These are phyloP conservation scores for Myotis planiceps DNA, from an alignment of 2,797 vertebrate species.

Conservation along the genomic window DNA sequence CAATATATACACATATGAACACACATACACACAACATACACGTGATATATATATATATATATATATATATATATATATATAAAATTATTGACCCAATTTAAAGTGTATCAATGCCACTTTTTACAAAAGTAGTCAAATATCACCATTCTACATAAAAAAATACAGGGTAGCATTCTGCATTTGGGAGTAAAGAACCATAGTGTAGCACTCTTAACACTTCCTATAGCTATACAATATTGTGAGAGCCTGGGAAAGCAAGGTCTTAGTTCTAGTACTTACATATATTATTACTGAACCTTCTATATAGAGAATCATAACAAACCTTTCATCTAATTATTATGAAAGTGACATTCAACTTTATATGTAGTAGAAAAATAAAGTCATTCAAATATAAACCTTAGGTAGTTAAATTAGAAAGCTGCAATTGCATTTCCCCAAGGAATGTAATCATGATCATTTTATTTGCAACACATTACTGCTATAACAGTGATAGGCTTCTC, in stretches of 20 bases:
- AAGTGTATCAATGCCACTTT: neutral
- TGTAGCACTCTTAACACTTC: neutral
- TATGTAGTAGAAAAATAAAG: slow-evolving; percentile 27
- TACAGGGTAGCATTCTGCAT: neutral
- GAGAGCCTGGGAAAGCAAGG: neutral
- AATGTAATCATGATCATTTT: slow-evolving; percentile 66
- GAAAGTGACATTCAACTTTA: slow-evolving; percentile 2
- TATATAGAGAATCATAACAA: neutral
- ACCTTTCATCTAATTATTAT: slow-evolving; percentile 46
- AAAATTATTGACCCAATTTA: neutral
- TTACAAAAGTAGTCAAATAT: neutral
- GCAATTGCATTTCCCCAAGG: slow-evolving; percentile 63
- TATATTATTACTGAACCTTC: neutral
- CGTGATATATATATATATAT: too few relatives aligned
- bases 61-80: neutral
- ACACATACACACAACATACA: neutral
- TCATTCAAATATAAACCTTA: slow-evolving; percentile 17
- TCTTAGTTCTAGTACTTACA: slow-evolving; percentile 12
- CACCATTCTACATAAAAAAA: neutral
- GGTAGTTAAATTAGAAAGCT: slow-evolving; percentile 48
- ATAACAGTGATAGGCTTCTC: slow-evolving; percentile 39
- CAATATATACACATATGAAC: neutral
- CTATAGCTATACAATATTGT: neutral
- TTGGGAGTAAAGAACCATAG: neutral
- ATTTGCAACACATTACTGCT: slow-evolving; percentile 57